Evolutionary conservation across 2,888 invertebrate species (phyloP), one percentile per base, ranked within the genome.

Genomic region (Eurois occulta): DNA sequence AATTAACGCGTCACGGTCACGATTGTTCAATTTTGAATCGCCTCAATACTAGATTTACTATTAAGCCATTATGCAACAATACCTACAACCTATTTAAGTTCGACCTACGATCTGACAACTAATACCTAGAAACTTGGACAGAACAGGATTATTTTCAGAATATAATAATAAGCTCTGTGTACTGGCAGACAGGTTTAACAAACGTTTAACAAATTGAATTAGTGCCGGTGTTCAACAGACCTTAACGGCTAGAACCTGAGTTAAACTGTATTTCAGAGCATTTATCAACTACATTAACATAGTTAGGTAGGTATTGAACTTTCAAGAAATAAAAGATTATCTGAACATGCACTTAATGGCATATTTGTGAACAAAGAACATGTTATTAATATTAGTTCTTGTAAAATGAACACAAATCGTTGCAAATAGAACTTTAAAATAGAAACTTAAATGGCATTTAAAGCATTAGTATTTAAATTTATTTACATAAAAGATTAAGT

Each of bases 181-280:
- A 76, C 60, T 58, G 1, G 64, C 69, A n/a, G 72, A 81, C 87
- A 86, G 73, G 75, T 79, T 80, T 77, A 85, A 84, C 81, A 85
- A 83, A 78, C 80, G 75, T 72, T 80, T 83, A 86, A 75, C 81
- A 87, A 87, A 88, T 87, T 87, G 78, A 84, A 87, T 87, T 86
- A 86, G 78, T 73, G 73, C 69, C 77, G 24, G 72, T 81, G 88
- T 84, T 78, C 52, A 77, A 80, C 80, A 82, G 82, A 75, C 74
- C 65, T 72, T 75, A 81, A 81, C 55, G 62, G 60, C 65, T 62
- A 72, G 41, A 68, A 77, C 76, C 83, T 55, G 68, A 84, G 75
- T 77, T 62, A 73, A 38, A 58, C 75, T 67, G 48, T 75, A 81
- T 71, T 65, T 78, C 71, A n/a, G 60, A 78, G 75, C 67, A 75